phyloP scores from a whole-genome alignment of 64 coral and sea anemone species.

The Platygyra sinensis region DNA sequence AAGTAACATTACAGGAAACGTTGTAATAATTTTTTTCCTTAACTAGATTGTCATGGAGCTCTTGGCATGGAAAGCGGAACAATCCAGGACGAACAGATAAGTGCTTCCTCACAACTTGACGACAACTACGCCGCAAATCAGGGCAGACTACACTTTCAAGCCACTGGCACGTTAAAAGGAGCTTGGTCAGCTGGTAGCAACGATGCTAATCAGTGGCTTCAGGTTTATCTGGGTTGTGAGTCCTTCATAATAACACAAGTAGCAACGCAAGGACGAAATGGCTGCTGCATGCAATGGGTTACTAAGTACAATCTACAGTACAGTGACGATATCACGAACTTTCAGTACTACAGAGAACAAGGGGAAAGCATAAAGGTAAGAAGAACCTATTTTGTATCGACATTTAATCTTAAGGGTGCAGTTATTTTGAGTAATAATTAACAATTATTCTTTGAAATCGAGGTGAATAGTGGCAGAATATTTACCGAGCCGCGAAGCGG shows the following conservation, averaged over 20 bases:
- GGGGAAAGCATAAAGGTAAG: background rate
- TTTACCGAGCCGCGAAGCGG: too few species aligned
- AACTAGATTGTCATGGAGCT: background rate
- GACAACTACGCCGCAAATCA: background rate
- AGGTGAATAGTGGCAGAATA: too few species aligned
- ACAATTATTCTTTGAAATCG: too few species aligned
- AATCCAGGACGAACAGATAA: background rate
- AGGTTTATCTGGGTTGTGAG: background rate
- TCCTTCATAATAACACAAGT: background rate
- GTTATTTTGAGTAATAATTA: too few species aligned
- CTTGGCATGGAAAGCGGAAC: background rate
- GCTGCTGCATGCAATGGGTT: background rate
- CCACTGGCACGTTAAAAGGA: background rate
- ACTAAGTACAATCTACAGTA: background rate
- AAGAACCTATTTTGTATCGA: too few species aligned
- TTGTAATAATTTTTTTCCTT: too few species aligned
- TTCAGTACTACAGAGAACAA: background rate
- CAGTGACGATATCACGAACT: background rate
- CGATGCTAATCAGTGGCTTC: background rate
- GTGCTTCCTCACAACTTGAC: background rate
- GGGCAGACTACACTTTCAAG: background rate
- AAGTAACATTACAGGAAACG: too few species aligned
- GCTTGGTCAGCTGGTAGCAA: background rate
- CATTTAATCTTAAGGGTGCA: too few species aligned
- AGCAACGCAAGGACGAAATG: constrained; percentile 5